These are phyloP conservation scores for Holothuria glaberrima DNA, from an alignment of 35 echinoderm and acorn worm species.

Conservation along the genomic window DNA sequence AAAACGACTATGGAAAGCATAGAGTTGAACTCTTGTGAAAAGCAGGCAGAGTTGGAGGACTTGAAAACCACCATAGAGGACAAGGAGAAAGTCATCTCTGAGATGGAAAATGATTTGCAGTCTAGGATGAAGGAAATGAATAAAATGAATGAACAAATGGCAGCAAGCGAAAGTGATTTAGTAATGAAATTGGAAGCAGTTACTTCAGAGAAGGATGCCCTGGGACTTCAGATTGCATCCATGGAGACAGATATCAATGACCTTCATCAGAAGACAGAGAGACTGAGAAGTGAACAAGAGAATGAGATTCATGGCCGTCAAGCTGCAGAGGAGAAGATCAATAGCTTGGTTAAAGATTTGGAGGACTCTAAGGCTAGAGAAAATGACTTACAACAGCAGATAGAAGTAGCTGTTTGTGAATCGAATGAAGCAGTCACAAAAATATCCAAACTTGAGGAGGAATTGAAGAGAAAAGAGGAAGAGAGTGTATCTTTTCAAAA, in stretches of 20 bases:
- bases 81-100: background rate
- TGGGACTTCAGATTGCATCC: conserved; percentile 26
- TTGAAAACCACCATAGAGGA: background rate
- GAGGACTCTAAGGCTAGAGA: conserved; percentile 9
- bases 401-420: conserved; percentile 7
- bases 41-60: conserved; percentile 31
- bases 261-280: conserved; percentile 14
- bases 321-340: background rate
- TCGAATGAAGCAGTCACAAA: background rate
- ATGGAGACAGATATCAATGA: conserved; percentile 24
- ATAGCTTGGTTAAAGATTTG: conserved; percentile 26
- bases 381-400: conserved; percentile 14
- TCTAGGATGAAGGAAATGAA: background rate
- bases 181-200: conserved; percentile 2
- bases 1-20: conserved; percentile 10
- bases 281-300: background rate
- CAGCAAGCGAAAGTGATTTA: background rate
- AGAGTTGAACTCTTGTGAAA: background rate
- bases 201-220: conserved; percentile 16
- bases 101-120: conserved; percentile 19
- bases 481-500: background rate
- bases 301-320: background rate
- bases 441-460: background rate
- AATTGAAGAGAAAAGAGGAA: background rate
- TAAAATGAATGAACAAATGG: background rate